These are phyloP conservation scores for Tragelaphus oryx DNA, from an alignment of 2,797 vertebrate species.

Conservation along the genomic window DNA sequence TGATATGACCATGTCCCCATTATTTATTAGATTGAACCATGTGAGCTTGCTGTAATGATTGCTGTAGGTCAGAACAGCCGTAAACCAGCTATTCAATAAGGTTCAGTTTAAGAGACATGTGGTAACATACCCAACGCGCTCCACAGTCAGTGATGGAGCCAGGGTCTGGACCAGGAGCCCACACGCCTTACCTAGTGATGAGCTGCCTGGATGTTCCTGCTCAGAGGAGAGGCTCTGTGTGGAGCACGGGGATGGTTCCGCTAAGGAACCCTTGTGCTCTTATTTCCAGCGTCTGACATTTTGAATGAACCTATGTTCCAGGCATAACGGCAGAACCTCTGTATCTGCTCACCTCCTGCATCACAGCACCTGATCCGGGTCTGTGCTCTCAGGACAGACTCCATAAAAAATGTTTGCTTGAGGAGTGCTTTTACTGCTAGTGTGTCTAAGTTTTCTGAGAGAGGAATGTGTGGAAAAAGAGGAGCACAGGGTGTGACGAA, in stretches of 20 bases:
- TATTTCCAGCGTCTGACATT: not conserved
- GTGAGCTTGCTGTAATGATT: not conserved
- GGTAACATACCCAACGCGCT: not conserved
- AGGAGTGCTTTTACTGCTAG: not conserved
- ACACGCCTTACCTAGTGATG: fast-evolving
- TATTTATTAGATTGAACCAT: not conserved
- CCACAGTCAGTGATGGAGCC: fast-evolving
- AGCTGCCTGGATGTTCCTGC: not conserved
- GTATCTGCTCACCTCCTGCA: not conserved
- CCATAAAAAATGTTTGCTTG: not conserved
- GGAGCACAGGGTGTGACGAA: not conserved
- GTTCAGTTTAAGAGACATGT: not conserved
- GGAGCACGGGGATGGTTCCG: not conserved
- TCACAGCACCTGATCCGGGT: not conserved
- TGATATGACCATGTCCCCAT: not conserved
- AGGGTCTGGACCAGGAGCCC: not conserved
- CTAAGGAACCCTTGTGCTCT: not conserved
- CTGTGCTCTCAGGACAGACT: not conserved
- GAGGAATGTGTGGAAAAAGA: not conserved
- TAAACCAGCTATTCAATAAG: not conserved
- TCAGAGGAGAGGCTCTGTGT: not conserved
- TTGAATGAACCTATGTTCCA: no score
- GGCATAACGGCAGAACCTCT: no score
- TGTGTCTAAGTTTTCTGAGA: not conserved
- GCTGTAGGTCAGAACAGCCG: not conserved